These are phyloP conservation scores for Oreochromis mossambicus DNA, from an alignment of 2,797 vertebrate species.

Conservation along the genomic window DNA sequence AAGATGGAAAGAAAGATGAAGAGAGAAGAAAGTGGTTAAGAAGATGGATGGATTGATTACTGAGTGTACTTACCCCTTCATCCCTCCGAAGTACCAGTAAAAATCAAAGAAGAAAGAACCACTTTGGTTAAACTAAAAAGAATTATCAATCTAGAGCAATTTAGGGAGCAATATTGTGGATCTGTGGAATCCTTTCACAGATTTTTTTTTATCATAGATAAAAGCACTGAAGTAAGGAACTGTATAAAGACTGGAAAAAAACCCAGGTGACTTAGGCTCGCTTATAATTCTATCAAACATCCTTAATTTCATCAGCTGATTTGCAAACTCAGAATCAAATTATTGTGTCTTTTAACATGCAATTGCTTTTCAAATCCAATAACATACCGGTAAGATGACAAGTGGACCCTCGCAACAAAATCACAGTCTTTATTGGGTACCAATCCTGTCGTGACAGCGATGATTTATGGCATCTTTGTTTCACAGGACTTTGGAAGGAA, in stretches of 20 bases:
- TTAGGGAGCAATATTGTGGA: background rate
- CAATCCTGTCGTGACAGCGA: slow-evolving; percentile 31
- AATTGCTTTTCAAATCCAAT: slow-evolving; percentile 45
- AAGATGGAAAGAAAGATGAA: background rate
- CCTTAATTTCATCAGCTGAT: slow-evolving; percentile 48
- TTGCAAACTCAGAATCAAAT: slow-evolving; percentile 51
- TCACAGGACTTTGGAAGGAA: background rate
- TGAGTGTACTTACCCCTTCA: background rate
- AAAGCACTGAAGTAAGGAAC: background rate
- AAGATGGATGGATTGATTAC: background rate
- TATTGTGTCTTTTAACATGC: slow-evolving; percentile 55
- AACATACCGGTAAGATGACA: slow-evolving; percentile 44
- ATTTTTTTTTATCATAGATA: background rate
- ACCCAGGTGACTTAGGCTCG: background rate
- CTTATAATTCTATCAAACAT: slow-evolving; percentile 44
- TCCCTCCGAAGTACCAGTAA: background rate
- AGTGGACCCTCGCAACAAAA: slow-evolving; percentile 31
- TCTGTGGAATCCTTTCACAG: background rate
- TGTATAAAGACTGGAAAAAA: background rate
- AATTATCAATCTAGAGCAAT: background rate
- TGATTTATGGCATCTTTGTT: slow-evolving; percentile 25
- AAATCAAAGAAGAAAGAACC: background rate
- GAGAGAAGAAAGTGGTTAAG: background rate
- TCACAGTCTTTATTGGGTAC: slow-evolving; percentile 6
- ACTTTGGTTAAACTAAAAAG: background rate